Evolutionary conservation across 2,797 vertebrate genomes (phyloP), one percentile per base, ranked within the genome.

Genomic region (Lophius americanus): DNA sequence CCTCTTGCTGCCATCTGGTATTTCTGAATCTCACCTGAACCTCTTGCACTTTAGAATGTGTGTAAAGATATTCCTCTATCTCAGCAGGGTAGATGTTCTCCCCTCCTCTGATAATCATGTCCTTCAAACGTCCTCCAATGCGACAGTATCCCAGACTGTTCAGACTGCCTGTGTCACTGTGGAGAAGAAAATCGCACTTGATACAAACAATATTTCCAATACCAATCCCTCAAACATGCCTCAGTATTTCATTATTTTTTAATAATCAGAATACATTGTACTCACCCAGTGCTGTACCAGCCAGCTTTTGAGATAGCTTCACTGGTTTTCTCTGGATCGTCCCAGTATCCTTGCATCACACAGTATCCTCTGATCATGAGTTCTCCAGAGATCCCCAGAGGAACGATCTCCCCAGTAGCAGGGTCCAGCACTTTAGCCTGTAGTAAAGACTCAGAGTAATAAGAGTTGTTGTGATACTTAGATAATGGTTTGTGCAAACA

Each of bases 1-100:
- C 23, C 23, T 46, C 23, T 23, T 23, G 23, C 23, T 23, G 23
- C 23, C 23, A 23, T 23, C 23, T 23, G 23, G 23, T 23, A 2
- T 23, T 23, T 23, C 41, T 38, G 7, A 33, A 33, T 4, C 92
- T 93, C 68, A 98, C 96, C 95, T 98, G 96, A 12, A 84, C 95
- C 60, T 97, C 96, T 51, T 90, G 88, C 35, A 97, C 85, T 85
- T 95, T 94, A 0, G 95, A 94, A 71, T 96, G 93, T 0, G 86
- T 95, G 74, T 93, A 90, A 32, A 98, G 92, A 73, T 96, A 95
- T 51, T 95, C 86, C 79, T 98, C 96, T 0, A 97, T 82, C 72
- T 98, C 96, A 0, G 91, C 93, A 0, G 96, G 96, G 60, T 96
- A 98, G 86, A 98, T 92, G 84, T 97, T 98, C 84, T 97, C 96